Evolutionary conservation across 2,797 vertebrate genomes (phyloP), one percentile per base, ranked within the genome.

Genomic region (Natrix natrix): DNA sequence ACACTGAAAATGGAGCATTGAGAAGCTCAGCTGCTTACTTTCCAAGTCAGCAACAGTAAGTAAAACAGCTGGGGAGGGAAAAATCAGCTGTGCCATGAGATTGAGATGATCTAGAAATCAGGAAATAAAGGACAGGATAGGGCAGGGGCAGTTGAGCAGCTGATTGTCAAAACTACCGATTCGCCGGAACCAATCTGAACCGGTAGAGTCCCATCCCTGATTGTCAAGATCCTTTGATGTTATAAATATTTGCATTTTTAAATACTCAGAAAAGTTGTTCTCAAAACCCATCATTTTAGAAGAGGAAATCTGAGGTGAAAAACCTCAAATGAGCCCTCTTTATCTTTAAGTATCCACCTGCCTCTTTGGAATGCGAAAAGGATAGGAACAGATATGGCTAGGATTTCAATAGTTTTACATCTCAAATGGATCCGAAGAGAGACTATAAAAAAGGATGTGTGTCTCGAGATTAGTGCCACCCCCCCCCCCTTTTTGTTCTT

Each of bases 401-500:
- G 94, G 52, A 92, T 95, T 94, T 1, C 91, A 56, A 91, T 92
- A 95, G 95, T 96, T 96, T 96, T 94, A 94, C 94, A 96, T 96
- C 95, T 96, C 94, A 95, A 56, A 96, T 95, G 95, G 95, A 95
- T 94, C 93, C 92, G 92, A 95, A 95, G 95, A 96, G 92, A 95
- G 95, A 94, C 95, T 95, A 96, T 97, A 96, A 97, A 97, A 94
- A 96, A 93, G 74, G 96, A 97, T 97, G 95, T 90, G 96, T 97
- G 96, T 95, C 97, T 97, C 95, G 96, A 97, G 96, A 97, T 96
- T 97, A 95, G 90, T 54, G 94, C 96, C 96, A 52, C 48, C 48
- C 2, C 43, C 94, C 92, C n/a, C n/a, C n/a, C 89, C 92, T 26
- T 0, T 69, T 93, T 97, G 78, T 83, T 48, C 37, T 96, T 95